phyloP scores from a whole-genome alignment of 2,888 invertebrate species.

The Oasisia sp. region DNA sequence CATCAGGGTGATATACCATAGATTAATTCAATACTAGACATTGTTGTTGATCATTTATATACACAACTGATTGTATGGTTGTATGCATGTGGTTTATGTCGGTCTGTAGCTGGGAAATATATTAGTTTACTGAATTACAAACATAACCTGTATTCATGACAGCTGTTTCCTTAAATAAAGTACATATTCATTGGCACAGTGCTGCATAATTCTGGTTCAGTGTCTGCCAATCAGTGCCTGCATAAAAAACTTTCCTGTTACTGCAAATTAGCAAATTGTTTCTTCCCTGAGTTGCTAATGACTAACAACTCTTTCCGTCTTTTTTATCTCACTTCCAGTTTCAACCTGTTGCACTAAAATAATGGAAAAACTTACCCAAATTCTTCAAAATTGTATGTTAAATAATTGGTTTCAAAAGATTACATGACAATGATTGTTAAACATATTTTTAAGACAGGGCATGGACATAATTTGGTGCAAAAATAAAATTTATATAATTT shows the following conservation, averaged over 20 bases:
- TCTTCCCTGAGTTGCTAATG: neutral
- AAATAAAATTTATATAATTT: neutral
- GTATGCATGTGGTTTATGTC: neutral
- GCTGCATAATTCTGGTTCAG: neutral
- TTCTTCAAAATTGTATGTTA: neutral
- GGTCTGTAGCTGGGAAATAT: neutral
- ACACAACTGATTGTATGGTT: neutral
- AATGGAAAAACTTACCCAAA: neutral
- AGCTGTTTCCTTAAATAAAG: neutral
- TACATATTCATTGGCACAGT: too few species aligned
- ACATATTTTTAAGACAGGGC: too few species aligned
- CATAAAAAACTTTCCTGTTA: neutral
- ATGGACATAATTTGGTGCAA: too few species aligned
- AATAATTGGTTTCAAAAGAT: neutral
- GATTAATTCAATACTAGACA: neutral
- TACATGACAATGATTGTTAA: neutral
- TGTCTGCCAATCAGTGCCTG: neutral
- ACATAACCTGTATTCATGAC: neutral
- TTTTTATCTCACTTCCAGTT: neutral
- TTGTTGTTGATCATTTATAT: neutral
- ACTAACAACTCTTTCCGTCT: neutral
- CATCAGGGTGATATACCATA: neutral
- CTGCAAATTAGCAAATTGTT: neutral
- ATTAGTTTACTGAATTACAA: neutral
- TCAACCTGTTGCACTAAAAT: neutral